phyloP scores from a whole-genome alignment of 1,140 invertebrate species.

The Caerostris darwini region DNA sequence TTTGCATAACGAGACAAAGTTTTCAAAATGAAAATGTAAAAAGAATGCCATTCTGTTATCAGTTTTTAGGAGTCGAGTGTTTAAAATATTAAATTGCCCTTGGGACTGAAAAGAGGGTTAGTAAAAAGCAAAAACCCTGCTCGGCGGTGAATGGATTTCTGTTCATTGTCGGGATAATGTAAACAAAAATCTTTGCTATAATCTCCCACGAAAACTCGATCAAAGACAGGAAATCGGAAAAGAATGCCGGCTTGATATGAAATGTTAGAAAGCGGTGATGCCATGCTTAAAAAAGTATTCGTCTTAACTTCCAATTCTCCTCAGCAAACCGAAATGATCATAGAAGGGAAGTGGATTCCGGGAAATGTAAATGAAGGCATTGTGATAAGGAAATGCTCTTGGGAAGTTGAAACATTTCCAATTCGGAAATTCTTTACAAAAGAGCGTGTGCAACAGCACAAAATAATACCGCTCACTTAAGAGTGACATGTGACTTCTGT shows the following conservation, averaged over 20 bases:
- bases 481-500: constrained; percentile 12
- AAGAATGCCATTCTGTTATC: not conserved
- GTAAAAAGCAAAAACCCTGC: not conserved
- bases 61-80: constrained; percentile 26
- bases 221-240: constrained; percentile 60
- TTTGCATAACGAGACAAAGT: constrained; percentile 33
- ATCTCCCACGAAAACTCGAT: constrained; percentile 31
- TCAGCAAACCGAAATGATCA: constrained; percentile 31
- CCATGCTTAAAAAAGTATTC: not conserved
- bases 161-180: constrained; percentile 18
- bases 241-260: constrained; percentile 16
- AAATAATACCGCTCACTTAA: constrained; percentile 46
- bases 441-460: not conserved
- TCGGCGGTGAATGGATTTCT: not conserved
- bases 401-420: constrained; percentile 45
- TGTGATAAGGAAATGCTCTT: constrained; percentile 35
- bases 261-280: not conserved
- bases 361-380: constrained; percentile 49
- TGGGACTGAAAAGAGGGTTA: not conserved
- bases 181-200: constrained; percentile 28
- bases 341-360: constrained; percentile 1
- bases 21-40: not conserved
- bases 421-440: constrained; percentile 48
- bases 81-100: constrained; percentile 56
- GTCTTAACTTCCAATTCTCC: not conserved